phyloP scores from a whole-genome alignment of 2,888 invertebrate species.

The Agrotis puta region DNA sequence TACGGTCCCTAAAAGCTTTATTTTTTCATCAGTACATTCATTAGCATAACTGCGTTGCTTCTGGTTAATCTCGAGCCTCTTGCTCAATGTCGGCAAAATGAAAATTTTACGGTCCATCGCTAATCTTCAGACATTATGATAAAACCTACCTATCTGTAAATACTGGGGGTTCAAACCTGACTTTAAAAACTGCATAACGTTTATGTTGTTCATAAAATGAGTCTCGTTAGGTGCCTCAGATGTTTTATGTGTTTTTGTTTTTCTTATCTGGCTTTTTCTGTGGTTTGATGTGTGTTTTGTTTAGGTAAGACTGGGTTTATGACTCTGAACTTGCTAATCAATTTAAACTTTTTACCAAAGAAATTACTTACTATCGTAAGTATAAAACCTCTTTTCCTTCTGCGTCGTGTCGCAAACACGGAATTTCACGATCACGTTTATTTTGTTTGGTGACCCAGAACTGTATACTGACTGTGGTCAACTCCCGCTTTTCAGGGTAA shows the following conservation, averaged over 20 bases:
- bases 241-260: slow-evolving; percentile 21
- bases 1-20: slow-evolving; percentile 51
- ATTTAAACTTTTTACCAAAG: background rate
- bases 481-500: no score
- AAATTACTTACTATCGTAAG: no score
- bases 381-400: no score
- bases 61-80: slow-evolving; percentile 61
- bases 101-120: slow-evolving; percentile 60
- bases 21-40: slow-evolving; percentile 67
- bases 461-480: no score
- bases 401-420: no score
- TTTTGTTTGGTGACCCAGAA: no score
- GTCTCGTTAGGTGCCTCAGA: slow-evolving; percentile 25
- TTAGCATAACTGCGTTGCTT: slow-evolving; percentile 62
- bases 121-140: slow-evolving; percentile 61
- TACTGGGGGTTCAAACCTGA: slow-evolving; percentile 27
- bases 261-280: background rate
- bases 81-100: slow-evolving; percentile 60
- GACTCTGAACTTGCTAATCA: background rate
- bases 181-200: slow-evolving; percentile 51
- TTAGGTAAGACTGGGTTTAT: background rate
- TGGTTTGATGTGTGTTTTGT: background rate
- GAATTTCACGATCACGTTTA: no score
- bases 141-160: slow-evolving; percentile 55
- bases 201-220: slow-evolving; percentile 46